Base-by-base conservation (phyloP, 2,113 vertebrate genomes). In the Chinchilla lanigera region DNA sequence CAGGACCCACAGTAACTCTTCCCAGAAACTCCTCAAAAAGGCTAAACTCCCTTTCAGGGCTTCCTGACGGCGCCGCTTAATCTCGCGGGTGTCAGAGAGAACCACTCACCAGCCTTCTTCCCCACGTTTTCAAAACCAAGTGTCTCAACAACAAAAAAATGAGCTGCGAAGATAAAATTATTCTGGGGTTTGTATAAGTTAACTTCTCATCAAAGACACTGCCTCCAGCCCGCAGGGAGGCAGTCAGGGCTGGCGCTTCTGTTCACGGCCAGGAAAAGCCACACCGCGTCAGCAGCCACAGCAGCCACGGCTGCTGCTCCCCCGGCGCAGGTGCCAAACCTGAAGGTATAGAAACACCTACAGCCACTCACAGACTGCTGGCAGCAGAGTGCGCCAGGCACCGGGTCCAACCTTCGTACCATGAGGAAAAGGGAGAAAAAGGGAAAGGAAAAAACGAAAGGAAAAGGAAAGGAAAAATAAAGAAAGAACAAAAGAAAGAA, bases 71-170 rank as follows among this genome's bases (percentile, higher is more conserved):
- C 5, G 54, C 88, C 56, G 56, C 58, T 89, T 93, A 52, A 60
- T 50, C 47, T 80, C 89, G 30, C n/a, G 38, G 69, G 54, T 50
- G 22, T 92, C 77, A 94, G 38, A 69, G 97, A 92, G 71, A 63
- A 86, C 86, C 56, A 88, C n/a, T 85, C 69, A 84, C 58, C 20
- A n/a, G 61, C 83, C 33, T 86, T 90, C 84, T 75, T 65, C 56
- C 58, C 47, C 52, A 94, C 84, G 67, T 41, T 82, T 93, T 82
- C 85, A 86, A 96, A 95, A 81, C 1, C 47, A 93, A 92, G 67
- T 95, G 63, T 95, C 89, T 95, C 67, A 90, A 94, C 17, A 92
- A 90, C 8, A 73, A 58, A 73, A 85, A 87, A 63, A 60, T 52
- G 50, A 95, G 35, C 69, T 82, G 85, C 24, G 28, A 58, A 85